Conservation (phyloP, 1,140 invertebrate genomes). For the Drosophila chauvacae region DNA sequence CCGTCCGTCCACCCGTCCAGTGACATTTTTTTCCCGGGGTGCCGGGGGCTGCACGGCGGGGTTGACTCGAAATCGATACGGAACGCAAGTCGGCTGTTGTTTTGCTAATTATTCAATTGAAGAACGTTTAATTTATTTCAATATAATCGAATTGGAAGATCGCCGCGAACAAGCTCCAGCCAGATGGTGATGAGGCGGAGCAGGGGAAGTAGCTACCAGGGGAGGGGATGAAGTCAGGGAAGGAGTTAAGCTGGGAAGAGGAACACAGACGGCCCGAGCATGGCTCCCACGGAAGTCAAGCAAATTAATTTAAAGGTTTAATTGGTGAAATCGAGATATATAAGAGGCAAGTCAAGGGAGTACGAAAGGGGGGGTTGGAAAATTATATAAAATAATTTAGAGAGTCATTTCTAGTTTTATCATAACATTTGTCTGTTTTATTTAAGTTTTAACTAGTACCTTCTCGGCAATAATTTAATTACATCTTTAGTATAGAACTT, state of each 20-base stretch:
- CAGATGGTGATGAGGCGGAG: conserved; percentile 21
- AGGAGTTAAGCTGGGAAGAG: conserved; percentile 18
- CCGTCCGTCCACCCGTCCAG: neutral
- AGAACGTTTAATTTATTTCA: conserved; percentile 83
- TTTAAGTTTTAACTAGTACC: neutral
- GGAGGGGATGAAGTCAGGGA: conserved; percentile 1
- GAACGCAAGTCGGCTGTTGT: conserved; percentile 43
- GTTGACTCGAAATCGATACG: conserved; percentile 59
- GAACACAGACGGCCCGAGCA: conserved; percentile 38
- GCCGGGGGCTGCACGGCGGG: neutral
- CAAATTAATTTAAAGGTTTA: conserved; percentile 81
- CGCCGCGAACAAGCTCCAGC: conserved; percentile 29
- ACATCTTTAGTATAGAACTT: too few species aligned
- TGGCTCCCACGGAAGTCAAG: conserved; percentile 79
- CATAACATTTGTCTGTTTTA: too few species aligned
- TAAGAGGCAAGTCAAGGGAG: conserved; percentile 7
- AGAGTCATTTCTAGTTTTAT: neutral
- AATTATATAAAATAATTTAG: neutral
- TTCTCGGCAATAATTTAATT: neutral
- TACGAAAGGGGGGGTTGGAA: neutral
- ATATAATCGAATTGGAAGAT: conserved; percentile 83
- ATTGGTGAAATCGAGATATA: conserved; percentile 47
- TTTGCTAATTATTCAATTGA: conserved; percentile 82
- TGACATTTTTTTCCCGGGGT: conserved; percentile 18
- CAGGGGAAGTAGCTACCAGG: neutral